Base-by-base conservation (phyloP, 2,113 vertebrate species). In the Caranx ignobilis region DNA sequence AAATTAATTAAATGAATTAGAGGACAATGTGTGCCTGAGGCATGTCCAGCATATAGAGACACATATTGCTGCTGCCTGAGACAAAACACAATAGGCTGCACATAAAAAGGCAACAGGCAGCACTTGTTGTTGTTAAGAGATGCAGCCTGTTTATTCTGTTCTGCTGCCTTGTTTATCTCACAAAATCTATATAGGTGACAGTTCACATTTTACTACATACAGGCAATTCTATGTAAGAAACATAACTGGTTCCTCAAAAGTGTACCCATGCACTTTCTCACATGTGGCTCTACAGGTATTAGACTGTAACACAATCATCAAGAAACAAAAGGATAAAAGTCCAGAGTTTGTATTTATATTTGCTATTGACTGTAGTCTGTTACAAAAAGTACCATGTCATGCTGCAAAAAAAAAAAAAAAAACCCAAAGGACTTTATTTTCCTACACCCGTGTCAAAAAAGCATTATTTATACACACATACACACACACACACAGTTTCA, bases 1-100 rank as follows among this genome's bases (percentile, higher is more conserved):
- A 57, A 70, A 72, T 73, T 2, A 83, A 71, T 73, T 71, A 77
- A 73, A 72, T 73, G 2, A 83, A 71, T 73, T 71, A 77, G 15
- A 73, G 37, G 41, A 69, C 71, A 60, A 11, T 41, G 50, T 54
- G 45, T 0, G 31, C 83, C 78, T 16, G 39, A n/a, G 37, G 56
- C 61, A 50, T 12, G 15, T 66, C 26, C 11, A 39, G 57, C 13
- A 34, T 21, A 34, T 11, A 12, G 12, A 2, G 48, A 66, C 47
- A 39, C 39, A 50, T 48, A 13, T n/a, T 50, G 41, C 11, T 50
- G 41, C 11, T 54, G 48, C 43, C 12, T 32, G 26, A 59, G 43
- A 71, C 12, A 26, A 52, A 71, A 52, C 13, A 55, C 72, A 71
- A 43, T 0, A 64, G 39, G 39, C 39, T 41, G 2, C 13, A n/a